phyloP scores from a whole-genome alignment of 2,797 vertebrate genomes.

The Hydrophis major region DNA sequence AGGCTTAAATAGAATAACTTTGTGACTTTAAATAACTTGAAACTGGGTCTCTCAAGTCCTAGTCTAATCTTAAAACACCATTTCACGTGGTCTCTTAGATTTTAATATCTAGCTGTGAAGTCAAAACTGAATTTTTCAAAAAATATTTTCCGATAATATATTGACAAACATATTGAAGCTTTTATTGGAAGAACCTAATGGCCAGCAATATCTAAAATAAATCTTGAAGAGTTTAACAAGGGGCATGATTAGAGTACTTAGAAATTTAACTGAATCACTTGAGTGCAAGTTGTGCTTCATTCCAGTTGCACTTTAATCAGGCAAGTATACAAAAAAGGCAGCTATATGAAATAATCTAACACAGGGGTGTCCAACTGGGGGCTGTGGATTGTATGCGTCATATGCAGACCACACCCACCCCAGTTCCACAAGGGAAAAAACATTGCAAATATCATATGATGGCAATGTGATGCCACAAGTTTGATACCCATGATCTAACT shows the following conservation, averaged over 20 bases:
- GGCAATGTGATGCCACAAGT: too few relatives aligned
- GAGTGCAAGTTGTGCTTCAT: neutral
- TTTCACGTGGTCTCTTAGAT: neutral
- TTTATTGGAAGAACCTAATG: neutral
- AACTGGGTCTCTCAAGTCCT: neutral
- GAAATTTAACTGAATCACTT: neutral
- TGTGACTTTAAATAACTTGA: neutral
- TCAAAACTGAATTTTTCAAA: neutral
- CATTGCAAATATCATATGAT: too few relatives aligned
- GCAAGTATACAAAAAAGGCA: neutral
- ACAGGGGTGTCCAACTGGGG: too few relatives aligned
- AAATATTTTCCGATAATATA: neutral
- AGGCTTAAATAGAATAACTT: neutral
- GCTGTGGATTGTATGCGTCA: too few relatives aligned
- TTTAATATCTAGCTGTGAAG: neutral
- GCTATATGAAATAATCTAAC: neutral
- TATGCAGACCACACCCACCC: too few relatives aligned
- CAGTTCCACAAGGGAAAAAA: too few relatives aligned
- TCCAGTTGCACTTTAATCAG: neutral
- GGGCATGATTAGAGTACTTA: neutral
- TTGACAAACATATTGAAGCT: neutral
- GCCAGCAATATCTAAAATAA: neutral
- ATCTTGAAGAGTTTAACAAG: neutral
- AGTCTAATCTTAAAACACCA: neutral
- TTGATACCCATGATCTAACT: neutral